A percentile compares a stretch with the other conserved stretches of the same genome.
These are phyloP conservation scores for Meriones psammophilus DNA, from an alignment of 2,797 vertebrate genomes.

Conservation along the genomic window DNA sequence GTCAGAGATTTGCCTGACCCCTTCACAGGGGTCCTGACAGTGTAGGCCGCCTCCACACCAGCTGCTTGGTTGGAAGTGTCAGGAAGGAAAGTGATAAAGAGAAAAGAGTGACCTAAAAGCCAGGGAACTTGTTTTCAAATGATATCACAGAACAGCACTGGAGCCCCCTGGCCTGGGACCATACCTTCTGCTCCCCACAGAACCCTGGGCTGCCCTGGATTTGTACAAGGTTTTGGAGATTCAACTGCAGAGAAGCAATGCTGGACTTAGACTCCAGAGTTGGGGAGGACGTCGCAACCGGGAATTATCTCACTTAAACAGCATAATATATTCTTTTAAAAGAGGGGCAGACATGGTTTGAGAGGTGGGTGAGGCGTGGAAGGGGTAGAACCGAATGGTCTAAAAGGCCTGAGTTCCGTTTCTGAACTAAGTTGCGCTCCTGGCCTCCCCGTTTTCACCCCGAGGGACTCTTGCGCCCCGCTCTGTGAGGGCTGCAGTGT, in stretches of 20 bases:
- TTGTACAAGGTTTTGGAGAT: background rate
- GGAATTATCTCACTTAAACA: constrained; percentile 19
- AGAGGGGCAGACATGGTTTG: background rate
- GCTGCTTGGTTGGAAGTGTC: background rate
- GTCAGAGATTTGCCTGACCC: background rate
- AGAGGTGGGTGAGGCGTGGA: background rate
- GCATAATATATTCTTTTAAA: background rate
- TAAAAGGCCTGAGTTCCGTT: background rate
- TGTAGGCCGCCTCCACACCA: background rate
- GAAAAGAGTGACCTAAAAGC: background rate
- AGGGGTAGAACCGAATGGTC: background rate
- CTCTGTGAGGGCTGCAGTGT: background rate
- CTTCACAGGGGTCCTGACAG: background rate
- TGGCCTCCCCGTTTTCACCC: background rate
- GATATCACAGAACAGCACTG: background rate
- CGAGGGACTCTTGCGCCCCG: background rate
- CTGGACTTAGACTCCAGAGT: background rate
- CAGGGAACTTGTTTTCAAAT: background rate
- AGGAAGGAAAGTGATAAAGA: background rate
- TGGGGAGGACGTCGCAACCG: background rate
- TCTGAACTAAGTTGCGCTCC: background rate
- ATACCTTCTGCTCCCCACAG: background rate
- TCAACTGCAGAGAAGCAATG: background rate
- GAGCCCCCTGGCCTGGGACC: background rate
- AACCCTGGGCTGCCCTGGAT: background rate